Base-by-base conservation (phyloP, 2,797 vertebrate genomes). In the Syngnathus acus region DNA sequence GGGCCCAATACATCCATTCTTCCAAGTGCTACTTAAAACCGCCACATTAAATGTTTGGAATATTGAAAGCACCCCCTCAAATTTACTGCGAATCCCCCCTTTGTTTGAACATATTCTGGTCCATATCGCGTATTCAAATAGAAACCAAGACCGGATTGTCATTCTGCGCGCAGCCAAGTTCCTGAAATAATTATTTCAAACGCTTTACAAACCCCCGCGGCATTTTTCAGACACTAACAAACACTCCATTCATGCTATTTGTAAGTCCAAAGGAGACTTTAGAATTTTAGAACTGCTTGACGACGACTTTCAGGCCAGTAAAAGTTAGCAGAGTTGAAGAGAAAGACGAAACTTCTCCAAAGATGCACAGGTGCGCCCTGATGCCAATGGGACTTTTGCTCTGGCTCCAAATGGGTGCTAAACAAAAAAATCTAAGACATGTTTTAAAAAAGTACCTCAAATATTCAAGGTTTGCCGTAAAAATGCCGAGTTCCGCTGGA, bases 81-180 rank as follows among this genome's bases (percentile, higher is more conserved):
- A 77, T 64, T 62, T 26, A 69, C 58, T 47, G 65, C n/a, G 23
- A 62, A 65, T 68, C 89, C 91, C 91, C 88, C 84, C 76, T 62
- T 74, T 48, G 10, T 65, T 83, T 82, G 66, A 67, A 89, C 80
- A 87, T 92, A 84, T 88, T 86, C 39, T 82, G 85, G 82, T 73
- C 88, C 89, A 84, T 32, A 32, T 82, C 76, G 84, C 85, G 65
- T 67, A 82, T 84, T 79, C 78, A 71, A 74, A 84, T 79, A 82
- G 79, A 73, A 73, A 83, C 83, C 76, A 72, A 78, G 43, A 8
- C 8, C 37, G 73, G 66, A 67, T 79, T 84, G 80, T 83, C 60
- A 50, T 61, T 69, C 47, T 72, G 76, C 71, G 85, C 83, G 82
- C 88, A 89, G 74, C 87, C 78, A 73, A 73, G 60, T 43, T 65